phyloP scores from a whole-genome alignment of 53 echinoderm and acorn worm genomes.

The Stichopus horrens region DNA sequence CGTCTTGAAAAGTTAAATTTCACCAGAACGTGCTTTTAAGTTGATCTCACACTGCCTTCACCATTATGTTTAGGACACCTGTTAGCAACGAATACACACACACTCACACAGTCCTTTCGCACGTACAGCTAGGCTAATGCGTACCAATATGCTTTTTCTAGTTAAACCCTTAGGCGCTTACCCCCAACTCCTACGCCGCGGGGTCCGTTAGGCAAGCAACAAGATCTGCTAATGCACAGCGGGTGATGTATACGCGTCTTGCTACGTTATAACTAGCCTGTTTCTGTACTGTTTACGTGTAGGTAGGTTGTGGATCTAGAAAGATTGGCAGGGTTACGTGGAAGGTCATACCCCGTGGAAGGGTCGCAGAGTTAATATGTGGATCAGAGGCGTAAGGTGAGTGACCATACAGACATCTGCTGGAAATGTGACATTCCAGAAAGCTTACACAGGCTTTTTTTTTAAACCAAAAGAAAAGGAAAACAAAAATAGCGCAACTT shows the following conservation, averaged over 20 bases:
- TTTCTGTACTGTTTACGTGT: neutral
- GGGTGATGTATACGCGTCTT: neutral
- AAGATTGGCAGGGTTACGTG: slow-evolving; percentile 31
- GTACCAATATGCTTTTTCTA: neutral
- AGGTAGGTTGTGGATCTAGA: neutral
- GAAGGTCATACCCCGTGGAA: slow-evolving; percentile 22
- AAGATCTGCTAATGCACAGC: slow-evolving; percentile 43
- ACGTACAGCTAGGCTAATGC: slow-evolving; percentile 12
- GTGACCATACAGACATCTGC: slow-evolving; percentile 44
- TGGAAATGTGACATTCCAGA: slow-evolving; percentile 31
- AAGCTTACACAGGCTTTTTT: slow-evolving; percentile 7
- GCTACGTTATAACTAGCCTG: neutral
- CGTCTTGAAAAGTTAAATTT: slow-evolving; percentile 37
- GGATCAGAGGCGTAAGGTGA: slow-evolving; percentile 34
- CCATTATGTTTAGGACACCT: slow-evolving; percentile 22
- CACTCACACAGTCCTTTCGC: neutral
- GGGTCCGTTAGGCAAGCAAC: slow-evolving; percentile 30
- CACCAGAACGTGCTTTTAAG: slow-evolving; percentile 36
- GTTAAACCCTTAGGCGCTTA: slow-evolving; percentile 21
- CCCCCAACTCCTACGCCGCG: slow-evolving; percentile 50
- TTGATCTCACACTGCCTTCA: slow-evolving; percentile 9
- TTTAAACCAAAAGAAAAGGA: neutral
- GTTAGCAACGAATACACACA: slow-evolving; percentile 11
- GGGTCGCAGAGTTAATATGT: slow-evolving; percentile 22
- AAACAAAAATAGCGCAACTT: slow-evolving; percentile 13